phyloP scores from a whole-genome alignment of 2,888 invertebrate species.

The Drosophila fungiperda region DNA sequence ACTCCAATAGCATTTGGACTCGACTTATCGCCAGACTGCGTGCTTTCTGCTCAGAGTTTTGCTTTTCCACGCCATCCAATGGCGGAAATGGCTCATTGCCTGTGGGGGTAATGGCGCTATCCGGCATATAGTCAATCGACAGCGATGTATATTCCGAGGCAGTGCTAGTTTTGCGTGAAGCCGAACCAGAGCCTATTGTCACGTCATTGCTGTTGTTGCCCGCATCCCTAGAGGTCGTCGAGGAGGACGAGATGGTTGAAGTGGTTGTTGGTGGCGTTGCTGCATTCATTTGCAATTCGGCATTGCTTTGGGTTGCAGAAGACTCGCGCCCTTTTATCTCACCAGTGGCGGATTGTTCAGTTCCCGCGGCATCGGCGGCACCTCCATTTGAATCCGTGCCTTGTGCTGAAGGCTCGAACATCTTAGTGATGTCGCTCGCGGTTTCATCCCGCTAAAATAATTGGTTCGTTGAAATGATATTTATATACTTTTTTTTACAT shows the following conservation, averaged over 20 bases:
- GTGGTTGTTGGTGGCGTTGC: constrained; percentile 70
- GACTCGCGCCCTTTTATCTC: constrained; percentile 47
- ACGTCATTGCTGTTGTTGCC: constrained; percentile 76
- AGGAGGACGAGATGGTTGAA: constrained; percentile 78
- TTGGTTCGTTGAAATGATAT: constrained; percentile 55
- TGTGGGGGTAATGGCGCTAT: constrained; percentile 85
- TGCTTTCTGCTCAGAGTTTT: constrained; percentile 43
- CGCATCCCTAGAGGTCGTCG: constrained; percentile 73
- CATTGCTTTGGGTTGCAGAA: constrained; percentile 36
- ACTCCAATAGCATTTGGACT: constrained; percentile 64
- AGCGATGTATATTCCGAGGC: constrained; percentile 86
- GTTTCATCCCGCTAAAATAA: constrained; percentile 85
- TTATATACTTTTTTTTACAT: constrained; percentile 16
- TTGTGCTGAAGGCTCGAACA: constrained; percentile 83
- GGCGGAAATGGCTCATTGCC: constrained; percentile 57
- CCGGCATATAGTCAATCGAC: constrained; percentile 86
- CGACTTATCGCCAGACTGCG: constrained; percentile 59
- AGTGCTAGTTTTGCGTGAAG: constrained; percentile 87
- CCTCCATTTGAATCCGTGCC: constrained; percentile 65
- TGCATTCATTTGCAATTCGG: constrained; percentile 53
- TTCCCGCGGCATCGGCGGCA: constrained; percentile 37
- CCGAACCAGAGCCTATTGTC: constrained; percentile 79
- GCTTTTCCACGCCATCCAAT: constrained; percentile 47
- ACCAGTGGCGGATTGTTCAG: constrained; percentile 31
- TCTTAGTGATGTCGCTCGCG: constrained; percentile 84